Evolutionary conservation across 2,797 vertebrate species (phyloP).

Genomic region (Linurgus olivaceus): DNA sequence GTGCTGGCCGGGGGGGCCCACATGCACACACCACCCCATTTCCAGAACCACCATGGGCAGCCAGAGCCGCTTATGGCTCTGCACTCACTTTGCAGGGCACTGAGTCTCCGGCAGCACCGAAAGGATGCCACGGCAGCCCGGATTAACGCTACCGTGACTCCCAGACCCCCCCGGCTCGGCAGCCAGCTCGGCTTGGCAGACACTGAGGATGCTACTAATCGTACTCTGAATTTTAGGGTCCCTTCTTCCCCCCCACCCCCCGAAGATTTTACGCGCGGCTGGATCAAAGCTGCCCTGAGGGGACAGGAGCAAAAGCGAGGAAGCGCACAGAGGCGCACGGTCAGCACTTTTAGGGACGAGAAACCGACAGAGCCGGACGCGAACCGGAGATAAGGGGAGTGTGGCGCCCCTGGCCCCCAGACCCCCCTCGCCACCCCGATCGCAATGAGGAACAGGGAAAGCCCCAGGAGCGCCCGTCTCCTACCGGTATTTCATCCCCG

Average conservation of each 20-base stretch:
- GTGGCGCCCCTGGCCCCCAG: neutral
- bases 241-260: neutral
- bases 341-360: neutral
- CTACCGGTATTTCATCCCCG: constrained; percentile 97
- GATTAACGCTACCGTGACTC: neutral
- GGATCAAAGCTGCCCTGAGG: neutral
- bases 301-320: neutral
- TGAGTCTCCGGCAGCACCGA: accelerated
- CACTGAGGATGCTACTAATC: neutral
- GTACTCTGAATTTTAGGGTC: neutral
- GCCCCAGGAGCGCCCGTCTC: neutral
- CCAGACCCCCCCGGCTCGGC: neutral
- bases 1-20: accelerated
- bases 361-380: neutral
- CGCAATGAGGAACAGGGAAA: neutral
- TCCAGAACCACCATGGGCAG: neutral
- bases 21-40: accelerated
- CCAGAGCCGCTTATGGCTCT: accelerated
- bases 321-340: neutral
- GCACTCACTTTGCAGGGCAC: accelerated
- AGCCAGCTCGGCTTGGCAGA: neutral
- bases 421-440: accelerated
- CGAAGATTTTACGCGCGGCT: neutral
- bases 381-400: neutral
- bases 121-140: neutral